Base-by-base conservation (phyloP, 1,140 invertebrate species). In the Meloidogyne floridensis region DNA sequence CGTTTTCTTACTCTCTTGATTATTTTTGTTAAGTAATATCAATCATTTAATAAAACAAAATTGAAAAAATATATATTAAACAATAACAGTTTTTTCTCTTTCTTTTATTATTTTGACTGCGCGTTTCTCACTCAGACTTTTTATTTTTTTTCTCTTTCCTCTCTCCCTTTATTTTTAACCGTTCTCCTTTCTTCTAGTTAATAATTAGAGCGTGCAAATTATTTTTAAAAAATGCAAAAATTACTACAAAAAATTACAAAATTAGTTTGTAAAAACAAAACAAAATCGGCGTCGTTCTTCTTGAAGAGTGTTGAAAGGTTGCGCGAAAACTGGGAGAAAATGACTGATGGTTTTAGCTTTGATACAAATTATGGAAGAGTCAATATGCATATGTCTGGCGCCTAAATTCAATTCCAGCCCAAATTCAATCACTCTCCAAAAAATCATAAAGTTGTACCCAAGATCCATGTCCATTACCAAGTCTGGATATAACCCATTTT, bases 41-140 rank as follows among this genome's bases (percentile, higher is more conserved):
- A 65, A 65, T 65, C 59, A 65, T 65, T 65, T 65, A n/a, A 65
- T 65, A 65, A 65, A n/a, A 65, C 59, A 65, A 65, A 7, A 65
- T 65, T n/a, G 10, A 65, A 6, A 65, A 18, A 18, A 0, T 65
- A 0, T 65, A 65, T 65, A 65, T 65, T 65, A 65, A 65, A 65
- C 59, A 65, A 65, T 65, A 65, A 65, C 13, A 59, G 13, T 65
- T 6, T 65, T n/a, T n/a, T 8, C 7, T 18, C 15, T 65, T 18
- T n/a, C 7, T 65, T 65, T 65, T 6, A 6, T n/a, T 65, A 15
- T 59, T 59, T 59, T 65, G 2, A n/a, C 15, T 65, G n/a, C 15
- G 59, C 59, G 47, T 47, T 47, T 47, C 47, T 8, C 47, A 47
- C 47, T 47, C 32, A 9, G 6, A 59, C 2, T 59, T 59, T 59